Evolutionary conservation across 2,797 vertebrate genomes (phyloP).

Genomic region (Sphaeramia orbicularis): DNA sequence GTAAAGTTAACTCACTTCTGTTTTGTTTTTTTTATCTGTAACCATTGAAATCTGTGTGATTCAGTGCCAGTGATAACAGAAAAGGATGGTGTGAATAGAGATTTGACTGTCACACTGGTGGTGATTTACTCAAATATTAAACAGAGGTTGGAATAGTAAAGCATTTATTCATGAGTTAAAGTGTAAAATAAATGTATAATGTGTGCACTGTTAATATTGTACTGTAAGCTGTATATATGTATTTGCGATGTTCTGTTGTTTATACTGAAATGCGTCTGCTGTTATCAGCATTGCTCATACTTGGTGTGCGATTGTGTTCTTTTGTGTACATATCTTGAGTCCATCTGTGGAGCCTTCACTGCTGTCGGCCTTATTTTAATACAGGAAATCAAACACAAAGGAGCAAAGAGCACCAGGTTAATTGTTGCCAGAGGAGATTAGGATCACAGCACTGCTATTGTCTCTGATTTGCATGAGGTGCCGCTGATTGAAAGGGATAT

Average conservation of each 20-base stretch:
- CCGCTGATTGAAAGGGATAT: background rate
- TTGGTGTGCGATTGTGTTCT: constrained; percentile 2
- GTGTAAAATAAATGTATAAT: background rate
- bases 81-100: constrained; percentile 1
- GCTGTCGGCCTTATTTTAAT: constrained; percentile 35
- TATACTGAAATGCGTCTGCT: background rate
- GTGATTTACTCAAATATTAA: background rate
- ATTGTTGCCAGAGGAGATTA: background rate
- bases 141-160: background rate
- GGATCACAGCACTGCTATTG: constrained; percentile 24
- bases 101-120: background rate
- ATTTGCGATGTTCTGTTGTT: background rate
- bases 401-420: constrained; percentile 20
- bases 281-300: background rate
- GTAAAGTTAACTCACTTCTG: background rate
- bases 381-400: constrained; percentile 43
- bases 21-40: too few relatives aligned
- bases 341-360: constrained; percentile 6
- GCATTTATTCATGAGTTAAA: background rate
- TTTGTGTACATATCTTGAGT: constrained; percentile 9
- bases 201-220: too few relatives aligned
- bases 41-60: background rate
- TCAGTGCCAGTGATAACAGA: background rate
- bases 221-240: background rate
- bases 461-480: constrained; percentile 39